These are phyloP conservation scores for Gymnocephalus cernua DNA, from an alignment of 2,113 vertebrate species.

Conservation along the genomic window DNA sequence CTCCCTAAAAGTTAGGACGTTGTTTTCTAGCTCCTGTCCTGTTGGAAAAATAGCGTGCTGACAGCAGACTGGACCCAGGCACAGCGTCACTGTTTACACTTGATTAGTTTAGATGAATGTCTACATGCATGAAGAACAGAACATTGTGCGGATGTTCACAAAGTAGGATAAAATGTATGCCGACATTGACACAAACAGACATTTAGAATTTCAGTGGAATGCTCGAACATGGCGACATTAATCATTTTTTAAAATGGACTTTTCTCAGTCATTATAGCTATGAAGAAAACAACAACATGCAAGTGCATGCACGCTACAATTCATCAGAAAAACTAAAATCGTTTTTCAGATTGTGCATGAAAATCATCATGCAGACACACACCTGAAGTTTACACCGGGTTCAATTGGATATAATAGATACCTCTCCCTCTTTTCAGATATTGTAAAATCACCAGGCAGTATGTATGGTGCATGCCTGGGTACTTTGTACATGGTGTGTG, in stretches of 20 bases:
- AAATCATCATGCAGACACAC: constrained; percentile 29
- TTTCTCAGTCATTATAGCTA: constrained; percentile 11
- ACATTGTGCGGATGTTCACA: constrained; percentile 18
- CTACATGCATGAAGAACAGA: constrained; percentile 74
- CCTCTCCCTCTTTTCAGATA: constrained; percentile 16
- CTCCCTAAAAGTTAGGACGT: constrained; percentile 15
- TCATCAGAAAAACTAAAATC: constrained; percentile 15
- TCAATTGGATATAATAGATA: constrained; percentile 42
- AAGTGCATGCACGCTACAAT: constrained; percentile 47
- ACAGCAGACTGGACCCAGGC: constrained; percentile 25
- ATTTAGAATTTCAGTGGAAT: constrained; percentile 31
- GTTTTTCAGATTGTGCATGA: constrained; percentile 46
- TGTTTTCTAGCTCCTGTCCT: constrained; percentile 22
- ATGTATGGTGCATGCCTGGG: not conserved
- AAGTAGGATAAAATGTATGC: constrained; percentile 11
- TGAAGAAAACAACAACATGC: constrained; percentile 13
- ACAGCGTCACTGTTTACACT: constrained; percentile 56
- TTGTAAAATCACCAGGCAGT: constrained; percentile 28
- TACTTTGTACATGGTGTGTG: constrained; percentile 2
- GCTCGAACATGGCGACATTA: constrained; percentile 9
- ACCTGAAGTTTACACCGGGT: constrained; percentile 47
- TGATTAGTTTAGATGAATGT: constrained; percentile 61
- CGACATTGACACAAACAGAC: constrained; percentile 17
- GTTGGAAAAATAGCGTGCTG: not conserved
- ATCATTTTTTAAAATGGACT: constrained; percentile 7